Evolutionary conservation across 92 coral and sea anemone genomes (phyloP), one percentile per base, ranked within the genome.

Genomic region (Siderastrea radians): DNA sequence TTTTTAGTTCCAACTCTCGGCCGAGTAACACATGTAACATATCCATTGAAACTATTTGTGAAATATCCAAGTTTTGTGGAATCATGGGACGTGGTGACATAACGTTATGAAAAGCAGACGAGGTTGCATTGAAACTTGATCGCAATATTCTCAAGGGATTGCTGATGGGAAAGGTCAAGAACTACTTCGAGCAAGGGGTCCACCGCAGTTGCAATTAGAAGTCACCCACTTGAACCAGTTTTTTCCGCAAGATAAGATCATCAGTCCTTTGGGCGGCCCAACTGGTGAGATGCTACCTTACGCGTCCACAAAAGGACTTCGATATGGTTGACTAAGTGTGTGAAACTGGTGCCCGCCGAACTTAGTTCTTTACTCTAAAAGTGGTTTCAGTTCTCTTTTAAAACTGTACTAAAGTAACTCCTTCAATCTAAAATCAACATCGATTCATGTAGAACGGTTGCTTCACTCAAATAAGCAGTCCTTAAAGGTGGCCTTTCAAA

Each of bases 31-130:
- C 54, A 54, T 1, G 53, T 51, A 51, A 67, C 19, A 80, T 65
- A 80, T 65, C 13, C 63, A 14, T 58, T 65, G 64, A 67, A 80
- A 66, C 61, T 65, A 80, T 80, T 80, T 65, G 72, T 64, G 4
- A 17, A 17, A 51, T 60, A 17, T 62, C 57, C 70, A 61, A 57
- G 57, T 48, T 16, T 49, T n/a, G 38, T 1, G 17, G 70, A 46
- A 61, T 61, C 82, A 15, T 78, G 71, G 70, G 82, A 61, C 26
- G 11, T 7, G 8, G 82, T 16, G 70, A 58, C 26, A 61, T 57
- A 46, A 38, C 66, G 11, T 49, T 78, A 68, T 62, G 69, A 16
- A 53, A 78, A 60, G 55, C 82, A 59, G 82, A 60, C 65, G 14
- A 60, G 11, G 45, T 5, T 3, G 15, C 66, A 47, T 3, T 78